Evolutionary conservation across 53 echinoderm and acorn worm species (phyloP).

Genomic region (Patiria pectinifera): DNA sequence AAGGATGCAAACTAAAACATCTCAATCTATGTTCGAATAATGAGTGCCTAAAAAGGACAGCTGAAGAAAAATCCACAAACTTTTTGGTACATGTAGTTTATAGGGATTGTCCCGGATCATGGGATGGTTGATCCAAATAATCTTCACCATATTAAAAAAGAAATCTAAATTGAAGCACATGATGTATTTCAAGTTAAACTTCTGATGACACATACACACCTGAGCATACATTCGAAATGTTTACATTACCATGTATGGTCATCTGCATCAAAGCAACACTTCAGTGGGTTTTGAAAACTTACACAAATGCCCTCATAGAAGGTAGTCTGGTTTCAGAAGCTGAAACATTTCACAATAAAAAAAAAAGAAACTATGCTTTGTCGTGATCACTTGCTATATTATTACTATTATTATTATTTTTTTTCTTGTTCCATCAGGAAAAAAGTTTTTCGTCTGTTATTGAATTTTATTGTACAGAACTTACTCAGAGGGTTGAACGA

Average conservation of each 20-base stretch:
- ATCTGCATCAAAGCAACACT: neutral
- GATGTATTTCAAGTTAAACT: neutral
- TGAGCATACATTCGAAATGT: neutral
- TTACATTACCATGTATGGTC: neutral
- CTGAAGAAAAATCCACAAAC: neutral
- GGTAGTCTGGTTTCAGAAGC: neutral
- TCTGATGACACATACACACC: neutral
- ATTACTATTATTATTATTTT: too few species aligned
- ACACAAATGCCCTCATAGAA: neutral
- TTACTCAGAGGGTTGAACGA: too few species aligned
- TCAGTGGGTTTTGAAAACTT: neutral
- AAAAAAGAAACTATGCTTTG: neutral
- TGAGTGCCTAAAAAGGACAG: too few species aligned
- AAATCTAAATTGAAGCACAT: neutral
- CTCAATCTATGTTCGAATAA: too few species aligned
- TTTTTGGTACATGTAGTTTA: neutral
- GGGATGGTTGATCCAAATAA: neutral
- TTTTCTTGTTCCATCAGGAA: too few species aligned
- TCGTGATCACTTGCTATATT: neutral
- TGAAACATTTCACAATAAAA: neutral
- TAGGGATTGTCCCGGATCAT: neutral
- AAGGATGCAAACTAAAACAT: too few species aligned
- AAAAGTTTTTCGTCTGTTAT: too few species aligned
- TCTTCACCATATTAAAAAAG: neutral
- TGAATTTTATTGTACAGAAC: too few species aligned